Conservation (phyloP, 2,888 invertebrate genomes). For the Scrobipalpa atriplicella region DNA sequence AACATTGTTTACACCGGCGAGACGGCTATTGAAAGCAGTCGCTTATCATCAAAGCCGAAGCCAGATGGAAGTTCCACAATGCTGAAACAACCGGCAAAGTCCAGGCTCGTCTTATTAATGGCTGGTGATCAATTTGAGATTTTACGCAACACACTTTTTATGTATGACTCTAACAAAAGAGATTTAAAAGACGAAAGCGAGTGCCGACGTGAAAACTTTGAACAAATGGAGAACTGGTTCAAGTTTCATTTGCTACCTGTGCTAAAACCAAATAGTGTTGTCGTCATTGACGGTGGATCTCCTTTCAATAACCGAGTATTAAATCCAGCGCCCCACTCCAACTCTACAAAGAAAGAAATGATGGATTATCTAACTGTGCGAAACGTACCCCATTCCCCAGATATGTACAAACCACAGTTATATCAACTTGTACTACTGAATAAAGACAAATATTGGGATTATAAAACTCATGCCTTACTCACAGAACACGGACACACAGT, state of each 20-base stretch:
- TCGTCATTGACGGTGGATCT: slow-evolving; percentile 45
- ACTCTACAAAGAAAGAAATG: slow-evolving; percentile 46
- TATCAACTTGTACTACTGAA: slow-evolving; percentile 45
- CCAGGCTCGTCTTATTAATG: slow-evolving; percentile 42
- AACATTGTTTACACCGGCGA: slow-evolving; percentile 47
- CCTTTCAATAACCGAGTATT: slow-evolving; percentile 44
- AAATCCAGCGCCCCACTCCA: slow-evolving; percentile 44
- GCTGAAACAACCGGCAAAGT: slow-evolving; percentile 47
- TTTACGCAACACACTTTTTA: slow-evolving; percentile 42
- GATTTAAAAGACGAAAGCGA: slow-evolving; percentile 46
- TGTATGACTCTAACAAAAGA: slow-evolving; percentile 45
- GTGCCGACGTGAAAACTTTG: slow-evolving; percentile 43
- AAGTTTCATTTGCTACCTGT: slow-evolving; percentile 44
- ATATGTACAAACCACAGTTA: slow-evolving; percentile 47
- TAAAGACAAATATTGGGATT: slow-evolving; percentile 46
- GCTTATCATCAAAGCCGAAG: slow-evolving; percentile 45
- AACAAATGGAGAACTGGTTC: slow-evolving; percentile 47
- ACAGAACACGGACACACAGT: slow-evolving; percentile 44
- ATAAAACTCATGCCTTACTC: slow-evolving; percentile 43
- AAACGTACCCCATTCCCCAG: slow-evolving; percentile 43
- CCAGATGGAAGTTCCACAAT: slow-evolving; percentile 44
- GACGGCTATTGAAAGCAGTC: slow-evolving; percentile 43
- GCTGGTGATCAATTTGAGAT: slow-evolving; percentile 44
- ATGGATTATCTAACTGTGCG: slow-evolving; percentile 46
- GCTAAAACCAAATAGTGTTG: slow-evolving; percentile 44